phyloP scores from a whole-genome alignment of 2,113 vertebrate genomes.

The Antechinus flavipes region DNA sequence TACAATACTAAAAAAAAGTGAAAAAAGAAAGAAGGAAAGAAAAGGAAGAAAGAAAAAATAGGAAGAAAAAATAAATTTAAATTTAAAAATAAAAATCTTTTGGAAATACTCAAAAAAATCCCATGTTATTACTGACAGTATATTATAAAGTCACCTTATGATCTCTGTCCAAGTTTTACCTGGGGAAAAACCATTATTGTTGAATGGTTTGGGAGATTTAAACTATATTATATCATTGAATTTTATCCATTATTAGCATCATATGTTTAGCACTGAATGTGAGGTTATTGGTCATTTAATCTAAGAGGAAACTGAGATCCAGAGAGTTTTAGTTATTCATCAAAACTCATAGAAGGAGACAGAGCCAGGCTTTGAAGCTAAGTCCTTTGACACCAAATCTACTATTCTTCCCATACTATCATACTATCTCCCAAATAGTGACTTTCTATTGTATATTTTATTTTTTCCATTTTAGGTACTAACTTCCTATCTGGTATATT shows the following conservation, averaged over 20 bases:
- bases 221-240: neutral
- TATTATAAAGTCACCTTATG: neutral
- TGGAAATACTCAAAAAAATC: neutral
- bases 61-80: neutral
- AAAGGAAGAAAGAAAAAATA: too few relatives aligned
- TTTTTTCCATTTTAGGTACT: neutral
- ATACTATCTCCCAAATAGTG: neutral
- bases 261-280: neutral
- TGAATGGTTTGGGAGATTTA: neutral
- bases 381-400: neutral
- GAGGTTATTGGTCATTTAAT: neutral
- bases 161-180: neutral
- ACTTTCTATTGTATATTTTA: neutral
- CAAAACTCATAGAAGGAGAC: neutral
- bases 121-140: neutral
- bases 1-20: neutral
- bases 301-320: neutral
- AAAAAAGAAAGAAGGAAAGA: too few relatives aligned
- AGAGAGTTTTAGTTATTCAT: neutral
- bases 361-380: neutral
- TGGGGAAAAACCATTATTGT: neutral
- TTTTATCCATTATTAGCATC: neutral
- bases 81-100: neutral
- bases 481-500: neutral
- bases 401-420: neutral